Base-by-base conservation (phyloP, 64 coral and sea anemone genomes). In the Anthopleura sola region DNA sequence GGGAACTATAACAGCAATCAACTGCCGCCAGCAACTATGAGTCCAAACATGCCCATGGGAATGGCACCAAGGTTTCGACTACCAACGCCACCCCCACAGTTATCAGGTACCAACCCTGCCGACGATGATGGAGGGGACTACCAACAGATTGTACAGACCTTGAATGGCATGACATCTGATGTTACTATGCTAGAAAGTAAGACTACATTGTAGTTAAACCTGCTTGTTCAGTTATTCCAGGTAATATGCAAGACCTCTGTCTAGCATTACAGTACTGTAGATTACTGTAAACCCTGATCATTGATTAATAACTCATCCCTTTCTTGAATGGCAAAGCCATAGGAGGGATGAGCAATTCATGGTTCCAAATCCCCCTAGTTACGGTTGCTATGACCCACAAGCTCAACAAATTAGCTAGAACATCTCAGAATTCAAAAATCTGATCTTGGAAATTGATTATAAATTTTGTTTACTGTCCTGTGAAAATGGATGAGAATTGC, bases 141-240 rank as follows among this genome's bases (percentile, higher is more conserved):
- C 55, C 48, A 83, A 21, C 82, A 83, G n/a, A 83, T 83, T 83
- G 82, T 83, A 8, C 82, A 83, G 82, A 83, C 82, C 1, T 83
- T 83, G 24, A 83, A 83, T 57, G 82, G 82, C 23, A 54, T 83
- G 82, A 36, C 48, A 56, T 60, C 48, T 53, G 82, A 83, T 53
- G 82, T 56, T 31, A 54, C 48, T 60, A 83, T 83, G 82, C 82
- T 83, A 54, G 82, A 83, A 54, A 83, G 82, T 83, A 83, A 83
- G 82, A 56, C 82, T 47, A 48, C 76, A 44, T 38, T 79, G 44
- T 48, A 79, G 44, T 79, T 71, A 66, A 71, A 28, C n/a, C 29
- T 71, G n/a, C 66, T 71, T 36, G 26, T 32, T 16, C 66, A n/a
- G 40, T 34, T 71, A 28, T 15, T 34, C 24, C 66, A 71, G 66